Evolutionary conservation across 2,113 vertebrate genomes (phyloP), one percentile per base, ranked within the genome.

Genomic region (Turdus rufiventris): DNA sequence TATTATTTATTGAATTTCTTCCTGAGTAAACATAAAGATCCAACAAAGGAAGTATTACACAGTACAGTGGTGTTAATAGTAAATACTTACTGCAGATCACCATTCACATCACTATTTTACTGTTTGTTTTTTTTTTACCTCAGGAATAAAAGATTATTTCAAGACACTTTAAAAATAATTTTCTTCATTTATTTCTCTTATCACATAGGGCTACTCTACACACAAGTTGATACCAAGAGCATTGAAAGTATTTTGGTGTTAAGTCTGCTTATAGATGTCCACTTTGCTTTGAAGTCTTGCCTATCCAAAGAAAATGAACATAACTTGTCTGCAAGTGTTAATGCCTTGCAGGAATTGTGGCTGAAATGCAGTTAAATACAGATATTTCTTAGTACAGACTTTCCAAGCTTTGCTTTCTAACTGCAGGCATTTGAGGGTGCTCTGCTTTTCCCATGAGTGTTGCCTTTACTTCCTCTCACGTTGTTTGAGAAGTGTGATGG

Each of bases 1-100:
- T 65, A 62, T 89, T 92, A 72, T 89, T 93, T 92, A 70, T 75
- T 85, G 54, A 75, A 72, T 93, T 95, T 89, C 79, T 91, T 75
- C 83, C 70, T 81, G 48, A 91, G 82, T 91, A 92, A 92, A 78
- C 45, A 65, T 84, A 78, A 65, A 74, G 67, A 94, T 54, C n/a
- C 48, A 78, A 65, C 43, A 78, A 65, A 94, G 80, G 40, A 89
- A 86, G 23, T 71, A 67, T 86, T 83, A 89, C 42, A 63, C 42
- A 63, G 56, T 65, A 67, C 48, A 86, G 48, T 58, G 51, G 65
- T 89, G 34, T 66, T 94, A 40, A 63, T 89, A 76, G 62, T 87
- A 84, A 91, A 85, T 56, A 66, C 60, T 62, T 66, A 57, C 31
- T 92, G 38, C 38, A 85, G 53, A 36, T 91, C 70, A 78, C 48